Evolutionary conservation across 2,888 invertebrate species (phyloP), one percentile per base, ranked within the genome.

Genomic region (Drosophila mettleri): DNA sequence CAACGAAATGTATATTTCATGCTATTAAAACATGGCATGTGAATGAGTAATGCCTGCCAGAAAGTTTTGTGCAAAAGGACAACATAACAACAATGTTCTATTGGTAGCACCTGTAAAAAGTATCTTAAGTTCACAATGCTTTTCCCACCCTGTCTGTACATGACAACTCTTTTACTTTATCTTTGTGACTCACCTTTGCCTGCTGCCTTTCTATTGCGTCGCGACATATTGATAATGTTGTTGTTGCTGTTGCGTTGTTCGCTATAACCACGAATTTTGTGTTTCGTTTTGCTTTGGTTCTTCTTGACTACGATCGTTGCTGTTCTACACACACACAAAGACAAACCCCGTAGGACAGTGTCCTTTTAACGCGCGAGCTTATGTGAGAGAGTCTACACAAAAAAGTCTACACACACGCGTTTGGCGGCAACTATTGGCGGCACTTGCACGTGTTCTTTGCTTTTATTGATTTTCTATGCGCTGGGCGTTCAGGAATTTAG

Each of bases 171-270:
- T 49, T 39, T 10, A 24, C 16, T 53, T 31, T 49, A 33, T 24
- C 55, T 33, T 46, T 63, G 57, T 86, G 69, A 89, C 90, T 88
- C 80, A 92, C 92, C 92, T 91, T 91, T 92, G 57, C 89, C 88
- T 77, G 88, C 88, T 63, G 90, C 81, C 76, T 91, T 91, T 52
- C 90, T 91, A 73, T 92, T 92, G 59, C 90, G 91, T 69, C 90
- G 90, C 76, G 92, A 90, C 92, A 92, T 76, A 14, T 53, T 92
- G 53, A 65, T 78, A 59, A 68, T 79, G 52, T 54, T 80, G 62
- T 49, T 78, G 53, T 65, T 80, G 61, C 46, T 84, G 22, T 67
- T 69, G 52, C 51, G 64, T 45, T 64, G 51, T 20, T 75, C 48
- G 51, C 49, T 61, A 34, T 46, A 59, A 31, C 34, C 52, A 33